Evolutionary conservation across 2,113 vertebrate species (phyloP).

Genomic region (Sigmodon hispidus): DNA sequence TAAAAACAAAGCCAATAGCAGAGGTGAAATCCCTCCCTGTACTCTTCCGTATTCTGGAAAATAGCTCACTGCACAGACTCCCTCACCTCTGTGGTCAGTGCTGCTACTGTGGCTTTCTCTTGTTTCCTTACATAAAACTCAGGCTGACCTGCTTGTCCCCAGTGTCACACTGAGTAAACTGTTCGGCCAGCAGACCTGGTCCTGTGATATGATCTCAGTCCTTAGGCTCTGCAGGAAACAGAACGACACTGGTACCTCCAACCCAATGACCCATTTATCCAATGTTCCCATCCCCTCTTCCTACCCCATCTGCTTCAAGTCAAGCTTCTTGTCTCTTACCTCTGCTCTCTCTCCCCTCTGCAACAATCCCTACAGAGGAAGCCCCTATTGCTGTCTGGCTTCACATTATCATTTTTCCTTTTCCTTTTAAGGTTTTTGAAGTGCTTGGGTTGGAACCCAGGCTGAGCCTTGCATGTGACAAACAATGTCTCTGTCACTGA

Average conservation of each 20-base stretch:
- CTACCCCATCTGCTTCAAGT: neutral
- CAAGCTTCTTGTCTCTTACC: neutral
- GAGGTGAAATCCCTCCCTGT: neutral
- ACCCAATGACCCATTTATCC: fast-evolving
- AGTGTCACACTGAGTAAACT: neutral
- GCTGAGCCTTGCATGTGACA: neutral
- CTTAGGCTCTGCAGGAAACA: neutral
- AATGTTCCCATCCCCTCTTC: fast-evolving
- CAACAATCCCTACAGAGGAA: too few relatives aligned
- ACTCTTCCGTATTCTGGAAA: neutral
- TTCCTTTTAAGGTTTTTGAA: neutral
- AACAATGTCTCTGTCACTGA: neutral
- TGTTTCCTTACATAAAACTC: neutral
- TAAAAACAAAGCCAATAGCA: neutral
- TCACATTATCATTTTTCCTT: neutral
- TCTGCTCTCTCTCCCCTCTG: neutral
- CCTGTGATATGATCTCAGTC: too few relatives aligned
- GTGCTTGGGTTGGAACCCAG: neutral
- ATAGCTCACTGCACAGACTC: neutral
- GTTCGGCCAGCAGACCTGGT: neutral
- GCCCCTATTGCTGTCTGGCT: neutral
- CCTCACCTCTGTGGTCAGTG: neutral
- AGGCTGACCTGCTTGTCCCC: neutral
- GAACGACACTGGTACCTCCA: fast-evolving
- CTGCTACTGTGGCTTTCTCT: neutral